phyloP scores from a whole-genome alignment of 2,797 vertebrate genomes.

The Xyrichtys novacula region DNA sequence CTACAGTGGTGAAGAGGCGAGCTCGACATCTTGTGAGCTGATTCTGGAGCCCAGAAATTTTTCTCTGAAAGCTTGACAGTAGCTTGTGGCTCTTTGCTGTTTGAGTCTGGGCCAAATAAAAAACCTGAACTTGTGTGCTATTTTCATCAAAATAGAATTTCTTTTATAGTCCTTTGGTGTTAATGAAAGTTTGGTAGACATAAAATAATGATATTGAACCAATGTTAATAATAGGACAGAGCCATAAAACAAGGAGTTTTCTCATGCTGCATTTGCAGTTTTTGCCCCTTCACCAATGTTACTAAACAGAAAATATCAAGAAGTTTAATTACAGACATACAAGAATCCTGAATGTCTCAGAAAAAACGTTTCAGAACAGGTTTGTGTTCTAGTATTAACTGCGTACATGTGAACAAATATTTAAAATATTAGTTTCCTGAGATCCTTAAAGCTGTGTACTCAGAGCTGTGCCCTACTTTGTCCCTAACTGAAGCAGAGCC shows the following conservation, averaged over 20 bases:
- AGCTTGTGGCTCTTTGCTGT: constrained; percentile 38
- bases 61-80: constrained; percentile 20
- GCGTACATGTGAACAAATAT: background rate
- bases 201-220: background rate
- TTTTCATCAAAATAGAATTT: constrained; percentile 13
- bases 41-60: constrained; percentile 61
- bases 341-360: constrained; percentile 89
- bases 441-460: constrained; percentile 16
- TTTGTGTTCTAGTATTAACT: constrained; percentile 64
- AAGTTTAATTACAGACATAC: constrained; percentile 88
- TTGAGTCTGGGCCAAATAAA: too few relatives aligned
- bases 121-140: background rate
- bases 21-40: constrained; percentile 61
- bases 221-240: background rate
- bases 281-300: constrained; percentile 64
- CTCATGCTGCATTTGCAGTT: background rate
- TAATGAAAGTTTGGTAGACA: constrained; percentile 6
- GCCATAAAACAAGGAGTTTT: constrained; percentile 7
- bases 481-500: constrained; percentile 49
- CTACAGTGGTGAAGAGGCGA: constrained; percentile 80
- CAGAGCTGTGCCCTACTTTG: constrained; percentile 68
- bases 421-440: background rate
- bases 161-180: constrained; percentile 10
- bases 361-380: constrained; percentile 89
- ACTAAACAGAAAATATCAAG: constrained; percentile 86